These are phyloP conservation scores for Leptoteleia sp. DNA, from an alignment of 1,140 invertebrate species.

Conservation along the genomic window DNA sequence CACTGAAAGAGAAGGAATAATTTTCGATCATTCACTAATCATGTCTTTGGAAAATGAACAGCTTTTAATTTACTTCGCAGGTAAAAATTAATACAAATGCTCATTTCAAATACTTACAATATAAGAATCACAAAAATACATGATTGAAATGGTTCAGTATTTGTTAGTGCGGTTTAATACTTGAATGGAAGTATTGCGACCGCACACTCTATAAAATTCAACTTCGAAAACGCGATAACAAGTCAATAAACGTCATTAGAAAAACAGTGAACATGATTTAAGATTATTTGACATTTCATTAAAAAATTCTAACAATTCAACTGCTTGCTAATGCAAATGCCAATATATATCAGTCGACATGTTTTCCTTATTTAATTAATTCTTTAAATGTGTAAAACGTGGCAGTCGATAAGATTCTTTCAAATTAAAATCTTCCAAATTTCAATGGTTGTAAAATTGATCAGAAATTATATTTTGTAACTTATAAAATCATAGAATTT, in stretches of 20 bases:
- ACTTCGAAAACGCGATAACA: slow-evolving; percentile 21
- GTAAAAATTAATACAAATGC: slow-evolving; percentile 5
- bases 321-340: not conserved
- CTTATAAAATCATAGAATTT: not conserved
- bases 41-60: slow-evolving; percentile 16
- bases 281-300: not conserved
- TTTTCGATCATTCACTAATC: not conserved
- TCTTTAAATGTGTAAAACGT: slow-evolving; percentile 13
- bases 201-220: slow-evolving; percentile 8
- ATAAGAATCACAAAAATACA: slow-evolving; percentile 12
- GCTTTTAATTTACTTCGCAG: slow-evolving; percentile 5
- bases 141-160: slow-evolving; percentile 1
- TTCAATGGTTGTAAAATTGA: not conserved
- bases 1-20: not conserved
- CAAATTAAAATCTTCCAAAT: slow-evolving; percentile 4
- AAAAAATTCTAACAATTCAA: slow-evolving; percentile 7
- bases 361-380: too few relatives aligned
- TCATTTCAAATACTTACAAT: slow-evolving; percentile 2
- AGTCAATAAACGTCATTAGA: slow-evolving; percentile 11
- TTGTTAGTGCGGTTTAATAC: not conserved
- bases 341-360: slow-evolving; percentile 12
- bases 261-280: slow-evolving; percentile 22
- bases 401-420: slow-evolving; percentile 10
- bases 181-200: slow-evolving; percentile 10
- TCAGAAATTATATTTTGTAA: not conserved